Base-by-base conservation (phyloP, 2,797 vertebrate genomes). In the Eulemur coronatus region DNA sequence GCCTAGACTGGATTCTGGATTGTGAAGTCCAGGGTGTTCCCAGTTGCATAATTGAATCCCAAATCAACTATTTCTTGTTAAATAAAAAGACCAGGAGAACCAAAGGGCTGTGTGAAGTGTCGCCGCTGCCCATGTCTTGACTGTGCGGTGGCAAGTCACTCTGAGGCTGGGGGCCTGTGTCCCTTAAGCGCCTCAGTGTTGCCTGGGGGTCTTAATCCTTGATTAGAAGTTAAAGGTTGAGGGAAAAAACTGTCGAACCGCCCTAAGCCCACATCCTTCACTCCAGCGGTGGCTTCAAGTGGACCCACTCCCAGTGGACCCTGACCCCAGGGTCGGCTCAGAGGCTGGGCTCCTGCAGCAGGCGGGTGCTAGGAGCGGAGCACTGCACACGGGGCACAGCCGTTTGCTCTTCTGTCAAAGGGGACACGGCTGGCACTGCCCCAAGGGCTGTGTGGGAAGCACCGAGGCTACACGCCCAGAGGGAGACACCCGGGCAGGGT, bases 161-260 rank as follows among this genome's bases (percentile, higher is more conserved):
- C 14, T n/a, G 22, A 20, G 33, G 73, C 46, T 50, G 73, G 73
- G 7, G 65, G 13, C 69, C 79, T 33, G 4, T 15, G 6, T 30
- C 57, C 70, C 38, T 20, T 26, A 5, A 55, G 59, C 0, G 46
- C 22, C 8, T 2, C 15, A 4, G 70, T 4, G 59, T 5, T 35
- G 52, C 59, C 2, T 4, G 30, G 59, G 48, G 59, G 2, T 24
- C 1, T 3, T 5, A 0, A 0, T 7, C 38, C 9, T 5, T 3
- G 48, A 41, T 18, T 3, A 41, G 57, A 84, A 9, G 4, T 48
- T 30, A 52, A 59, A 75, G 46, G 3, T 28, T 6, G 30, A 46
- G 61, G 35, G 81, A 57, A 35, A 78, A 9, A 15, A 13, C 50
- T 5, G n/a, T 55, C 7, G 14, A 14, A 35, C n/a, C 15, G 13